A percentile compares a stretch with the other conserved stretches of the same genome.
phyloP scores from a whole-genome alignment of 2,797 vertebrate genomes.

The Lutra lutra region DNA sequence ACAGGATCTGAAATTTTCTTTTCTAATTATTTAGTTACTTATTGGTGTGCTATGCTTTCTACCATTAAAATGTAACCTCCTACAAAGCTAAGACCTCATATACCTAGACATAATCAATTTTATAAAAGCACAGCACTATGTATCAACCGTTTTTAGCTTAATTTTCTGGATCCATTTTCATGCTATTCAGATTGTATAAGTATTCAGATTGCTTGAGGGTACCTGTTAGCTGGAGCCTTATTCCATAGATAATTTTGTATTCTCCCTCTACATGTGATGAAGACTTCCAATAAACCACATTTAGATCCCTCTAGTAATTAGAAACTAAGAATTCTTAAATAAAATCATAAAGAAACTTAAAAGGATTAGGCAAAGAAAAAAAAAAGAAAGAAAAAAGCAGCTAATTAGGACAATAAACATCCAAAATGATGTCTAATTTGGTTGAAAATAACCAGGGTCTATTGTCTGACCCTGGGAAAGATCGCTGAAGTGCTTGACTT shows the following conservation, averaged over 20 bases:
- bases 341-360: constrained; percentile 65
- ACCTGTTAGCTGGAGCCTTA: background rate
- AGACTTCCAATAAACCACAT: background rate
- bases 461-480: background rate
- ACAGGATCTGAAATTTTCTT: background rate
- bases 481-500: constrained; percentile 50
- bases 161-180: constrained; percentile 14
- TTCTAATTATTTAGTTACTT: background rate
- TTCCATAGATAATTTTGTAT: constrained; percentile 1
- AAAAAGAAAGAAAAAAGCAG: background rate
- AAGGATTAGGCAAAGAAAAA: background rate
- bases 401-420: constrained; percentile 64
- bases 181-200: background rate
- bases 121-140: background rate
- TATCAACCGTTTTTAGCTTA: background rate
- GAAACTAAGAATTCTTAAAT: constrained; percentile 40
- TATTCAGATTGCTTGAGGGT: background rate
- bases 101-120: background rate
- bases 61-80: background rate
- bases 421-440: constrained; percentile 70
- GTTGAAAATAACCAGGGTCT: constrained; percentile 74
- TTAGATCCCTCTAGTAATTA: background rate
- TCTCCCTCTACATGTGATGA: background rate
- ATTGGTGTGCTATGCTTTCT: background rate
- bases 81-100: background rate